Evolutionary conservation across 2,113 vertebrate species (phyloP).

Genomic region (Rhinoptilus africanus): DNA sequence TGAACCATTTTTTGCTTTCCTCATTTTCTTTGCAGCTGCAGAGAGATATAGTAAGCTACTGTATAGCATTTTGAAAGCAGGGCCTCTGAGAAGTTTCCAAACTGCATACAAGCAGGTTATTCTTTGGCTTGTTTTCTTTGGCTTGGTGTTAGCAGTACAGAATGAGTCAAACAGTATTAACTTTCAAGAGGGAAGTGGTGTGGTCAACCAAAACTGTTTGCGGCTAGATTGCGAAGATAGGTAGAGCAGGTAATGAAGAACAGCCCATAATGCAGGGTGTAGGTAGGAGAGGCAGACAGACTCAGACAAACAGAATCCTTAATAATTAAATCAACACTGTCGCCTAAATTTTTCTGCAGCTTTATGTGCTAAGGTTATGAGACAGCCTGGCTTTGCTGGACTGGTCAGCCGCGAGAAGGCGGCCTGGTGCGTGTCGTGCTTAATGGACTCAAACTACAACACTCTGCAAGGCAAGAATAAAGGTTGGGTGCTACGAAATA

Average conservation of each 20-base stretch:
- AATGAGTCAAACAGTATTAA: constrained; percentile 82
- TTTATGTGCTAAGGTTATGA: neutral
- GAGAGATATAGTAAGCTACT: constrained; percentile 79
- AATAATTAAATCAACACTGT: constrained; percentile 1
- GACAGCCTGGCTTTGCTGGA: constrained; percentile 1
- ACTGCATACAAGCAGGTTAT: constrained; percentile 76
- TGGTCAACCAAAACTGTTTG: constrained; percentile 81
- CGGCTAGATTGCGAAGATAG: constrained; percentile 77
- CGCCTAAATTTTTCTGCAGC: neutral
- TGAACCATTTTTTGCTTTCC: constrained; percentile 54
- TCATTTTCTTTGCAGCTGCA: constrained; percentile 68
- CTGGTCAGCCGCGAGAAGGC: neutral
- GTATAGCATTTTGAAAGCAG: constrained; percentile 73
- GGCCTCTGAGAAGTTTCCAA: constrained; percentile 74
- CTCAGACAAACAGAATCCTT: constrained; percentile 2
- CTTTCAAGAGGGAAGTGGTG: constrained; percentile 82
- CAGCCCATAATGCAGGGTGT: constrained; percentile 33
- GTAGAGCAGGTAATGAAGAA: constrained; percentile 72
- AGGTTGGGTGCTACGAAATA: neutral
- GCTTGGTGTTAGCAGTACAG: constrained; percentile 61
- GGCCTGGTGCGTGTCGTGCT: neutral
- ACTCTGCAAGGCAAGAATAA: neutral
- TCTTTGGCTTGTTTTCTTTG: constrained; percentile 83
- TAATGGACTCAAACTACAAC: neutral
- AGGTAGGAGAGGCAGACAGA: constrained; percentile 26